Evolutionary conservation across 2,113 vertebrate species (phyloP).

Genomic region (Hoplias malabaricus): DNA sequence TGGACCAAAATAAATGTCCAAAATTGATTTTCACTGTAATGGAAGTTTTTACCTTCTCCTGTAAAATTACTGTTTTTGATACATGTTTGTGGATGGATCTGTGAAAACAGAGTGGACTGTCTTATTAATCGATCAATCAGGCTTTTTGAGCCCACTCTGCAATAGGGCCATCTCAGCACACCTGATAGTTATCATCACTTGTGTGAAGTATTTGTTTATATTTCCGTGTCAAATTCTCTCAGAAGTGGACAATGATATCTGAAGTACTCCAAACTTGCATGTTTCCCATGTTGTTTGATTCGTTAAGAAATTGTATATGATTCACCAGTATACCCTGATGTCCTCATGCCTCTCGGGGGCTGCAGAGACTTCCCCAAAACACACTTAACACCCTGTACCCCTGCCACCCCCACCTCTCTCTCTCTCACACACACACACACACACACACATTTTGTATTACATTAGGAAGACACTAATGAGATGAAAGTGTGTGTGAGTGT

Average conservation of each 20-base stretch:
- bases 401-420: too few species aligned
- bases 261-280: neutral
- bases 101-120: neutral
- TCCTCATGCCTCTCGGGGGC: constrained; percentile 39
- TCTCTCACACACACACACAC: constrained; percentile 35
- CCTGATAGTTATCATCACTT: neutral
- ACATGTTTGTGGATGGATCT: too few species aligned
- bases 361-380: constrained; percentile 22
- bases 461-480: constrained; percentile 12
- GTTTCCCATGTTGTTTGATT: constrained; percentile 42
- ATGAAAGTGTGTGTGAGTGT: constrained; percentile 14
- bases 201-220: neutral
- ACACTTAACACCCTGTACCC: too few species aligned
- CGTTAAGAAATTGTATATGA: constrained; percentile 49
- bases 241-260: neutral
- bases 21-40: too few species aligned
- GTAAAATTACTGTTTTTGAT: too few species aligned
- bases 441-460: constrained; percentile 25
- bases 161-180: constrained; percentile 3
- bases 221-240: neutral
- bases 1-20: too few species aligned
- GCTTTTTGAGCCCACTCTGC: neutral
- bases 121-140: constrained; percentile 33
- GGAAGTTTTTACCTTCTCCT: too few species aligned
- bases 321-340: constrained; percentile 44